phyloP scores from a whole-genome alignment of 2,113 vertebrate genomes.

The Ramphastos sulfuratus region DNA sequence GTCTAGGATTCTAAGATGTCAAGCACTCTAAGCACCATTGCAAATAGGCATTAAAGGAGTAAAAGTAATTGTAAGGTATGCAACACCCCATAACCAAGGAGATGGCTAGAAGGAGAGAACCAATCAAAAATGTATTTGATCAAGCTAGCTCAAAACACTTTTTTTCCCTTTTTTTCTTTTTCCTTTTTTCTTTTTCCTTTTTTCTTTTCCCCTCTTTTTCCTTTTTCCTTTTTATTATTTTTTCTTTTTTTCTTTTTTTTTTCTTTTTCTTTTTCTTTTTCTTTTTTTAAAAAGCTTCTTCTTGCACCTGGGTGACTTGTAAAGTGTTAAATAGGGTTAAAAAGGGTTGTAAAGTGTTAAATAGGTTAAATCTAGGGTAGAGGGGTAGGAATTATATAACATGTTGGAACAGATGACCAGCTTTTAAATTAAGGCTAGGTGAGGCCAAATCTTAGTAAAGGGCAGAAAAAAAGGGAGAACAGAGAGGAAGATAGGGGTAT shows the following conservation, averaged over 20 bases:
- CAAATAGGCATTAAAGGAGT: neutral
- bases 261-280: no score
- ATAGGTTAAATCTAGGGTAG: neutral
- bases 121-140: neutral
- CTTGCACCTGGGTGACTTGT: no score
- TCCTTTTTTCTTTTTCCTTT: no score
- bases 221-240: no score
- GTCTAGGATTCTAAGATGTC: neutral
- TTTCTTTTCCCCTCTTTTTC: no score
- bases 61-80: neutral
- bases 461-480: neutral
- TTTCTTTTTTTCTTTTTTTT: no score
- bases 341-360: neutral
- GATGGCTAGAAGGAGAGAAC: neutral
- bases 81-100: neutral
- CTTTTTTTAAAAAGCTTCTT: no score
- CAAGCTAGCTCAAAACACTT: neutral
- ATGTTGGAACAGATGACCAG: neutral
- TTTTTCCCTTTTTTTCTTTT: no score
- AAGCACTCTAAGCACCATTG: neutral
- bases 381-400: neutral
- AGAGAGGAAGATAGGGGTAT: no score
- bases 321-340: neutral
- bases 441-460: neutral
- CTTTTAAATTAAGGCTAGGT: neutral